Evolutionary conservation across 2,888 invertebrate species (phyloP), one percentile per base, ranked within the genome.

Genomic region (Elysia crispata): DNA sequence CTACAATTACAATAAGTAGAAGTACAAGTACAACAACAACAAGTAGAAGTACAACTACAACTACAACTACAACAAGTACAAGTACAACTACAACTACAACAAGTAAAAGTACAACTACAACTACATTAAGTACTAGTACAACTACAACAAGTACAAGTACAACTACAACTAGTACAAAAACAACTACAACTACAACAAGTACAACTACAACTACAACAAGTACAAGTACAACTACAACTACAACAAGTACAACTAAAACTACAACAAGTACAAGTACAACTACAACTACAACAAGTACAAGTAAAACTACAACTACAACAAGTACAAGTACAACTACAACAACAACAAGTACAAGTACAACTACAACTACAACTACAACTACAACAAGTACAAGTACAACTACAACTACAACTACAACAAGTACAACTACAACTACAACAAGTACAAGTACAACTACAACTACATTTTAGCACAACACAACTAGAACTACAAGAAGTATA

Each of bases 81-180:
- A 64, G 18, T 23, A 64, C 66, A 15, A 64, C 66, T 64, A 64
- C 66, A 20, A 64, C 66, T 20, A 64, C 66, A 54, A n/a, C n/a
- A n/a, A n/a, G n/a, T n/a, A n/a, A n/a, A n/a, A n/a, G n/a, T n/a
- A n/a, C n/a, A n/a, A n/a, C n/a, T n/a, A n/a, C n/a, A n/a, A n/a
- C n/a, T n/a, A n/a, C n/a, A n/a, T n/a, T n/a, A n/a, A n/a, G n/a
- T n/a, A n/a, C n/a, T n/a, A n/a, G n/a, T n/a, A n/a, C n/a, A n/a
- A n/a, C n/a, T n/a, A n/a, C n/a, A n/a, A n/a, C n/a, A n/a, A n/a
- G n/a, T n/a, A n/a, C n/a, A n/a, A n/a, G n/a, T n/a, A n/a, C n/a
- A n/a, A n/a, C n/a, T n/a, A n/a, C n/a, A n/a, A n/a, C n/a, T n/a
- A n/a, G n/a, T n/a, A n/a, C n/a, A n/a, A n/a, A n/a, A n/a, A n/a